These are phyloP conservation scores for Malthinus seriepunctatus DNA, from an alignment of 2,888 invertebrate species.

Conservation along the genomic window DNA sequence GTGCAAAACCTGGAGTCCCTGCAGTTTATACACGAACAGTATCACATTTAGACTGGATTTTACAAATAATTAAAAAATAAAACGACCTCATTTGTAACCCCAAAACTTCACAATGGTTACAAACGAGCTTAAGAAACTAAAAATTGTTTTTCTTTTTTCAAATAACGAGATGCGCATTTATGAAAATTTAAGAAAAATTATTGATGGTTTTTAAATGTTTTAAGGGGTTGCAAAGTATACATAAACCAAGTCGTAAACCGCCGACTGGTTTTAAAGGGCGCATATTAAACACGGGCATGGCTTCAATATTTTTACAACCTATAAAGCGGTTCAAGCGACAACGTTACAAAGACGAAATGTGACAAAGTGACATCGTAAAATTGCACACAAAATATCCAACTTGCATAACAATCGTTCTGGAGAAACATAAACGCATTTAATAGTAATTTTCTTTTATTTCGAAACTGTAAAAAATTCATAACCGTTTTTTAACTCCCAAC, in stretches of 20 bases:
- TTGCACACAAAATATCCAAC: constrained; percentile 19
- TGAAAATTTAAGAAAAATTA: constrained; percentile 41
- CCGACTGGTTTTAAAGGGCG: constrained; percentile 41
- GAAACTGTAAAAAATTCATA: background rate
- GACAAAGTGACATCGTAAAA: constrained; percentile 39
- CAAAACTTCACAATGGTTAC: too few relatives aligned
- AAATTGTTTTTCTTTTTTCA: background rate
- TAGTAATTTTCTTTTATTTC: constrained; percentile 13
- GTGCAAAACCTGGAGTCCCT: constrained; percentile 67
- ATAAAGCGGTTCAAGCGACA: constrained; percentile 38
- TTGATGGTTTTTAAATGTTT: constrained; percentile 44
- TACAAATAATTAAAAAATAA: too few relatives aligned
- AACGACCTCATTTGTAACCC: too few relatives aligned
- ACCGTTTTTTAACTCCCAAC: background rate
- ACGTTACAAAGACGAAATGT: constrained; percentile 39
- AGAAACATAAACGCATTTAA: constrained; percentile 17
- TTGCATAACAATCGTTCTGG: constrained; percentile 25
- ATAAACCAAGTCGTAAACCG: constrained; percentile 42
- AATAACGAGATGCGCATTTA: constrained; percentile 14
- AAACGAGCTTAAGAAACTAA: too few relatives aligned
- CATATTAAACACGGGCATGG: constrained; percentile 45
- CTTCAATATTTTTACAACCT: constrained; percentile 47
- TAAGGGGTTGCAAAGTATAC: constrained; percentile 43
- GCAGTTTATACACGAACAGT: constrained; percentile 70
- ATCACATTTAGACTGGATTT: constrained; percentile 68